These are phyloP conservation scores for Drosophila quasianomalipes DNA, from an alignment of 2,888 invertebrate genomes.

Conservation along the genomic window DNA sequence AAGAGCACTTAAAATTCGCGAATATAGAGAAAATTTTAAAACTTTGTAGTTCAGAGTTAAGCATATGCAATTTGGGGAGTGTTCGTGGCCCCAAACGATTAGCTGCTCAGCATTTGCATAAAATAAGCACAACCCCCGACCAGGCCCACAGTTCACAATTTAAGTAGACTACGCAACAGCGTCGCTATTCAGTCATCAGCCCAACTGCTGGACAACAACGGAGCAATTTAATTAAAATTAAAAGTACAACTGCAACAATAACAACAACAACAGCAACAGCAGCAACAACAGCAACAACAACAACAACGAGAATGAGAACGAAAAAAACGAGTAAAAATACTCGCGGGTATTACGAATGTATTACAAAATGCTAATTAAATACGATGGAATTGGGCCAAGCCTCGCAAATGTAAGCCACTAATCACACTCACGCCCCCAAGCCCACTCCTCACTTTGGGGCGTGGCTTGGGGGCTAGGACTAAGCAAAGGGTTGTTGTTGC, in stretches of 20 bases:
- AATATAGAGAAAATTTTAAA: too few relatives aligned
- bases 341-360: constrained; percentile 73
- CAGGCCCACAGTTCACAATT: constrained; percentile 4
- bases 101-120: constrained; percentile 49
- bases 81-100: constrained; percentile 50
- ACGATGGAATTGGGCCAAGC: constrained; percentile 71
- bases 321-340: constrained; percentile 56
- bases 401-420: constrained; percentile 65
- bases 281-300: neutral
- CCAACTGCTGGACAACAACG: constrained; percentile 28
- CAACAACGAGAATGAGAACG: constrained; percentile 6
- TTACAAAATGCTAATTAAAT: constrained; percentile 80
- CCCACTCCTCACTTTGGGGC: constrained; percentile 12
- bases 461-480: constrained; percentile 3
- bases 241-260: constrained; percentile 54
- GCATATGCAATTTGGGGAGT: constrained; percentile 34
- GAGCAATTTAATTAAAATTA: constrained; percentile 77
- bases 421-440: constrained; percentile 44
- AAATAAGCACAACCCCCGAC: neutral
- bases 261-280: neutral
- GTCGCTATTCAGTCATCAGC: constrained; percentile 36
- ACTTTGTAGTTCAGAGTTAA: neutral
- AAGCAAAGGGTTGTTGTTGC: constrained; percentile 8
- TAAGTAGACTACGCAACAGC: constrained; percentile 15
- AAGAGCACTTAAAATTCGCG: neutral